Evolutionary conservation across 2,113 vertebrate genomes (phyloP).

Genomic region (Petrocephalus microphthalmus): DNA sequence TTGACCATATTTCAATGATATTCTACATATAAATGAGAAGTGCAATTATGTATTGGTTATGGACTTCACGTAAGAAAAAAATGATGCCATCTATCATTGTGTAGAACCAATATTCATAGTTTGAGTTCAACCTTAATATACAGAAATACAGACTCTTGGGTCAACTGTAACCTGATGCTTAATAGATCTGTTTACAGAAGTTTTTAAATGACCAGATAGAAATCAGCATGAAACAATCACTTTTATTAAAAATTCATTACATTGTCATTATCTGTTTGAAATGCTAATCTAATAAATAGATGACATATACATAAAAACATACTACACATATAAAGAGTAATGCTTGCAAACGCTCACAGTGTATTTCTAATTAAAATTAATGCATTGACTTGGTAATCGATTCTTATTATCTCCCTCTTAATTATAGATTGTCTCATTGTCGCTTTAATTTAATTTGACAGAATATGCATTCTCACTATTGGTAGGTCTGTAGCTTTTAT

Average conservation of each 20-base stretch:
- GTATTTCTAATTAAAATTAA: background rate
- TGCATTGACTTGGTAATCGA: background rate
- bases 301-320: background rate
- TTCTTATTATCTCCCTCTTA: background rate
- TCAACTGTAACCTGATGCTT: background rate
- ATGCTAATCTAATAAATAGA: background rate
- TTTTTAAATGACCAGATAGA: background rate
- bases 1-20: background rate
- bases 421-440: background rate
- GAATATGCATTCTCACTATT: background rate
- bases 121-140: background rate
- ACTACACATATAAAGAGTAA: background rate
- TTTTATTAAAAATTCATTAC: conserved; percentile 5
- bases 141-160: background rate
- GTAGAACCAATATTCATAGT: background rate
- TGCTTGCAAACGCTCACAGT: background rate
- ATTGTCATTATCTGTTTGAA: background rate
- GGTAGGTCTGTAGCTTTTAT: background rate
- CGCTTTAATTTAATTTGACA: background rate
- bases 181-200: background rate
- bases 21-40: background rate
- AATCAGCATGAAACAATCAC: conserved; percentile 3
- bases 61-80: background rate
- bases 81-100: background rate
- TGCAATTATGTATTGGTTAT: background rate